Evolutionary conservation across 2,113 vertebrate genomes (phyloP).

Genomic region (Chionis minor): DNA sequence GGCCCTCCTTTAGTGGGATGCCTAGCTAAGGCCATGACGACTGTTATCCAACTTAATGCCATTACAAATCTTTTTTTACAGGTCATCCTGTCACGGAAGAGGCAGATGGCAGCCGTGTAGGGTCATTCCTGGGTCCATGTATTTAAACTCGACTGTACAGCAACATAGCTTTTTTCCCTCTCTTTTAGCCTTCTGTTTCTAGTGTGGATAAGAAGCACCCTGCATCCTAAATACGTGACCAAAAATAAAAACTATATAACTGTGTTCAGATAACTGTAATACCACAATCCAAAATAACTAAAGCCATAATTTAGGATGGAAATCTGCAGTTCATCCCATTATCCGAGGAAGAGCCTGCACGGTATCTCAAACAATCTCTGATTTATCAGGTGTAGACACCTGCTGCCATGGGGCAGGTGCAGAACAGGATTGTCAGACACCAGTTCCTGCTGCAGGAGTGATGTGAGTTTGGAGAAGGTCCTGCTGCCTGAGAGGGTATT

Average conservation of each 20-base stretch:
- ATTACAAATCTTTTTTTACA: not conserved
- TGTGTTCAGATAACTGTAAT: not conserved
- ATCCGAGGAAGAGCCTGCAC: not conserved
- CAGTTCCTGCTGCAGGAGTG: not conserved
- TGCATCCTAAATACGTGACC: not conserved
- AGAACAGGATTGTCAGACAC: not conserved
- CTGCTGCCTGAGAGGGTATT: not conserved
- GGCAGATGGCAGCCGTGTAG: not conserved
- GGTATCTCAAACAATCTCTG: accelerated
- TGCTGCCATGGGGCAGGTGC: not conserved
- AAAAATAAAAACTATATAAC: not conserved
- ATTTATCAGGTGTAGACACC: not conserved
- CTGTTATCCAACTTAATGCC: not conserved
- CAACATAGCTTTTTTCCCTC: not conserved
- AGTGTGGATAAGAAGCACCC: not conserved
- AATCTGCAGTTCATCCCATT: not conserved
- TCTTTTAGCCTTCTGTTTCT: not conserved
- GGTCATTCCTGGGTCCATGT: not conserved
- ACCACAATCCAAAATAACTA: not conserved
- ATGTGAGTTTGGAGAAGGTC: not conserved
- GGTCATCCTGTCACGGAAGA: not conserved
- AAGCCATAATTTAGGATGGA: not conserved
- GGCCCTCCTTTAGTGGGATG: not conserved
- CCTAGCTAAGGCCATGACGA: not conserved
- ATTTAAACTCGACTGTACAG: not conserved